phyloP scores from a whole-genome alignment of 2,797 vertebrate species.

The Clarias platycephalus region DNA sequence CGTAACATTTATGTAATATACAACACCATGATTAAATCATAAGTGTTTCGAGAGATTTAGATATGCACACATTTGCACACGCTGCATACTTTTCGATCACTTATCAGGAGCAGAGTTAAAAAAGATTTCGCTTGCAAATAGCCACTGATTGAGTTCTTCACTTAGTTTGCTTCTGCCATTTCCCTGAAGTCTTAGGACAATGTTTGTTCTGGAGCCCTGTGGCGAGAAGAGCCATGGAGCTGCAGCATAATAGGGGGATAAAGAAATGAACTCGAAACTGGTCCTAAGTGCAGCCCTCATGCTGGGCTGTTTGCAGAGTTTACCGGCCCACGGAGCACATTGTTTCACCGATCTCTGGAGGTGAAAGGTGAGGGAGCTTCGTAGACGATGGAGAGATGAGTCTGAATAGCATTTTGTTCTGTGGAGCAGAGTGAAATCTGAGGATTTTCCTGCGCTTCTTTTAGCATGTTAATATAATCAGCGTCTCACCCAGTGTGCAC shows the following conservation, averaged over 20 bases:
- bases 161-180: conserved; percentile 8
- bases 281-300: conserved; percentile 39
- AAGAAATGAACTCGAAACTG: conserved; percentile 43
- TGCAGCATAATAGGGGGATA: conserved; percentile 35
- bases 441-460: conserved; percentile 19
- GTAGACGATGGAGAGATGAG: conserved; percentile 18
- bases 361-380: conserved; percentile 34
- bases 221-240: conserved; percentile 7
- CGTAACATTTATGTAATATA: not conserved
- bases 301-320: conserved; percentile 45
- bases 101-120: not conserved
- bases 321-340: conserved; percentile 36
- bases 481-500: conserved; percentile 8
- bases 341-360: conserved; percentile 26
- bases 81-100: not conserved
- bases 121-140: not conserved
- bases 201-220: conserved; percentile 15
- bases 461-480: conserved; percentile 22
- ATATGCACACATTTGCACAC: not conserved
- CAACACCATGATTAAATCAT: not conserved
- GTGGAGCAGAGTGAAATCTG: conserved; percentile 13
- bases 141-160: conserved; percentile 13
- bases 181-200: conserved; percentile 28
- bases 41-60: not conserved
- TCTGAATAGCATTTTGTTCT: conserved; percentile 33